Percentiles rank a stretch among this genome's conserved stretches.
Conservation (phyloP, 2,797 vertebrate species). For the Rhabdomys pumilio region DNA sequence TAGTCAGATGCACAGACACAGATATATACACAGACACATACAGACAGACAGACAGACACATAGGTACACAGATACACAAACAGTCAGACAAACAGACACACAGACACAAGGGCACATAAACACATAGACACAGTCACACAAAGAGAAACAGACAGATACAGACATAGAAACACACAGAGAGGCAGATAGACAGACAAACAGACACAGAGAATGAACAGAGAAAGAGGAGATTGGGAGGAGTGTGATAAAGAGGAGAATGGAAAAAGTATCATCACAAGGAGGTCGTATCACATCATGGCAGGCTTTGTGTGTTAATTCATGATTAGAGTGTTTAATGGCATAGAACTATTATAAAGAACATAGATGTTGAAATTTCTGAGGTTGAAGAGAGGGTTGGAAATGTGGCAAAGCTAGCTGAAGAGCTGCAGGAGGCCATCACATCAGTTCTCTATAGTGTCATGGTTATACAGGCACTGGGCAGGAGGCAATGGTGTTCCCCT, state of each 20-base stretch:
- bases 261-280: background rate
- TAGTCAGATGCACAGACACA: too few species aligned
- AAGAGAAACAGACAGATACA: too few species aligned
- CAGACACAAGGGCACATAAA: too few species aligned
- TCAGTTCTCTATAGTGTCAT: accelerated
- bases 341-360: background rate
- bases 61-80: too few species aligned
- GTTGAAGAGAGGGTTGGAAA: background rate
- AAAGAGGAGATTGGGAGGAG: background rate
- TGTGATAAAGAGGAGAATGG: background rate
- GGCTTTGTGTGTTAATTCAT: background rate
- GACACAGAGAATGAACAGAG: too few species aligned
- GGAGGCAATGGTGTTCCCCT: background rate
- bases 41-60: background rate
- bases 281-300: background rate
- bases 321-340: background rate
- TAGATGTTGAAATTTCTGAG: background rate
- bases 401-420: background rate
- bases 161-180: too few species aligned
- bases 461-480: too few species aligned
- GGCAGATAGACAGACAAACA: too few species aligned
- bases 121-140: too few species aligned
- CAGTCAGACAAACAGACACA: background rate
- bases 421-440: too few species aligned
- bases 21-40: background rate